Percentiles rank a stretch among this genome's conserved stretches.
Conservation (phyloP, 2,113 vertebrate genomes). For the Raphicerus campestris region DNA sequence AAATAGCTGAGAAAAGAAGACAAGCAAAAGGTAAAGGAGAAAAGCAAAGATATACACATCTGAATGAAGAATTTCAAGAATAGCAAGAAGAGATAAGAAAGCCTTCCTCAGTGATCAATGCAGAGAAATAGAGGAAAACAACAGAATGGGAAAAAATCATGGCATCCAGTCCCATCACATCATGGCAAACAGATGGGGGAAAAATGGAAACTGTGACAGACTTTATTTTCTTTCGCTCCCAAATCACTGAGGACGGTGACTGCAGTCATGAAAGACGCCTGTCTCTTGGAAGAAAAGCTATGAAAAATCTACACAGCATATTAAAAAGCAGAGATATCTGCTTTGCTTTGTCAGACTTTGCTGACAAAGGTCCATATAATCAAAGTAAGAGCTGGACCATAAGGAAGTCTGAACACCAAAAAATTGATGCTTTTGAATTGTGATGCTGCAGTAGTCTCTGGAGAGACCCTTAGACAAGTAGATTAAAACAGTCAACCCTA, state of each 20-base stretch:
- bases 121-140: neutral
- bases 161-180: neutral
- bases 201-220: neutral
- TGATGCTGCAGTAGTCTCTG: neutral
- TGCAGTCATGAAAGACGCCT: neutral
- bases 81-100: neutral
- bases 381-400: neutral
- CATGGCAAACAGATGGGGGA: neutral
- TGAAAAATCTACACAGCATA: neutral
- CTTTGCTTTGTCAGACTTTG: neutral
- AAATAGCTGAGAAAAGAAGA: neutral
- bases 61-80: neutral
- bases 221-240: neutral
- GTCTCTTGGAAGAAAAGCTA: neutral
- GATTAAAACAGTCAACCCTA: neutral
- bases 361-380: neutral
- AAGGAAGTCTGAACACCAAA: neutral
- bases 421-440: neutral
- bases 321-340: neutral
- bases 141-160: neutral
- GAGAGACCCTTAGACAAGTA: neutral
- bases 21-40: neutral
- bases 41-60: neutral
- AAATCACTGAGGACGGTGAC: rapidly evolving
- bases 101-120: neutral